Percentiles rank a stretch among this genome's conserved stretches.
Evolutionary conservation across 1,140 invertebrate genomes (phyloP).

Genomic region (Drosophila fuyamai): DNA sequence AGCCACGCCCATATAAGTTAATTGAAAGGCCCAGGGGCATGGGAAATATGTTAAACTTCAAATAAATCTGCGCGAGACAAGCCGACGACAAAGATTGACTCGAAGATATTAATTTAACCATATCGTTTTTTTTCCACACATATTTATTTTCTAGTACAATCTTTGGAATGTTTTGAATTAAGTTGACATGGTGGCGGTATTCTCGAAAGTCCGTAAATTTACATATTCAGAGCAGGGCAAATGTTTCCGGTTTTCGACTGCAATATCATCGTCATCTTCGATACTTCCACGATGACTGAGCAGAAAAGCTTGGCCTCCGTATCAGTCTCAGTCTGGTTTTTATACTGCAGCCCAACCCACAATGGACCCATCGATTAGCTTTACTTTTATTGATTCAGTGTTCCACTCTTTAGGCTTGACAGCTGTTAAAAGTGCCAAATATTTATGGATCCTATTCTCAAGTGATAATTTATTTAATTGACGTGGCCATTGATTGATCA

Average conservation of each 20-base stretch:
- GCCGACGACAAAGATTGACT: slow-evolving; percentile 12
- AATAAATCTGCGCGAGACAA: not conserved
- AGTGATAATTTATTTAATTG: slow-evolving; percentile 46
- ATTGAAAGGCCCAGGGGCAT: slow-evolving; percentile 36
- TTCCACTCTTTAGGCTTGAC: slow-evolving; percentile 25
- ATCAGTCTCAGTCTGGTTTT: slow-evolving; percentile 8
- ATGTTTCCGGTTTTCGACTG: slow-evolving; percentile 39
- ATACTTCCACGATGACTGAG: slow-evolving; percentile 29
- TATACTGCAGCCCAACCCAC: slow-evolving; percentile 31
- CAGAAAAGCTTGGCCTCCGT: slow-evolving; percentile 32
- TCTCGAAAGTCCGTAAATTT: slow-evolving; percentile 30
- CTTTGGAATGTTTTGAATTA: slow-evolving; percentile 3
- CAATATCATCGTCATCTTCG: slow-evolving; percentile 4
- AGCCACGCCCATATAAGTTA: slow-evolving; percentile 23
- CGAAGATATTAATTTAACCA: slow-evolving; percentile 22
- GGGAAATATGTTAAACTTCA: slow-evolving; percentile 11
- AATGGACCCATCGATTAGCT: slow-evolving; percentile 16
- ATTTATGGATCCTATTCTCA: slow-evolving; percentile 52
- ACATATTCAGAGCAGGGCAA: slow-evolving; percentile 31
- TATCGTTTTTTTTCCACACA: slow-evolving; percentile 11
- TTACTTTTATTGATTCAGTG: slow-evolving; percentile 38
- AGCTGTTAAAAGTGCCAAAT: slow-evolving; percentile 61
- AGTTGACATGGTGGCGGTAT: slow-evolving; percentile 24
- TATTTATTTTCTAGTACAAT: slow-evolving; percentile 6
- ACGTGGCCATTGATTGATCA: slow-evolving; percentile 23